Evolutionary conservation across 2,888 invertebrate species (phyloP).

Genomic region (Rhagonycha fulva): DNA sequence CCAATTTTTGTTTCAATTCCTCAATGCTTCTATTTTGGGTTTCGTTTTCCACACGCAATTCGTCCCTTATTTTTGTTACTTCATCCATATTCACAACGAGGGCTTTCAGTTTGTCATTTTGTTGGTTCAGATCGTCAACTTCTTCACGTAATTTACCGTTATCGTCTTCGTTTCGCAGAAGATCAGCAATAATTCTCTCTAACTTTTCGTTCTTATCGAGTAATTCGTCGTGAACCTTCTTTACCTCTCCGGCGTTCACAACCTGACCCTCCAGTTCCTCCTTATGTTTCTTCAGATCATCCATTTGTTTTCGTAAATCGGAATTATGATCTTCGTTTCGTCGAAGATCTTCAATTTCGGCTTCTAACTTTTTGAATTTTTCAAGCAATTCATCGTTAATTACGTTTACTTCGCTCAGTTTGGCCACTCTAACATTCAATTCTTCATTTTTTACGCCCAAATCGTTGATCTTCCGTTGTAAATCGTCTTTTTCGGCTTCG

Average conservation of each 20-base stretch:
- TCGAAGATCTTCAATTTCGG: background rate
- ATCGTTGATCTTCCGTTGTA: background rate
- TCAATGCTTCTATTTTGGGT: background rate
- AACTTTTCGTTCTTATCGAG: background rate
- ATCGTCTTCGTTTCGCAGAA: background rate
- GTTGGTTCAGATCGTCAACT: slow-evolving; percentile 25
- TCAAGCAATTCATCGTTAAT: background rate
- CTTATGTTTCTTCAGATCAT: background rate
- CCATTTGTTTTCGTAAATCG: background rate
- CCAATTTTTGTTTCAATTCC: slow-evolving; percentile 42
- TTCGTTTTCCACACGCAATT: background rate
- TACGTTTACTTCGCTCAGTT: background rate
- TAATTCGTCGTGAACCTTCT: background rate
- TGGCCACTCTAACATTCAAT: background rate
- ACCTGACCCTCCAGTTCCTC: background rate
- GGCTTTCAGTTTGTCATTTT: background rate
- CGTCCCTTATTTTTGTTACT: background rate
- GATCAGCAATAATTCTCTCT: background rate
- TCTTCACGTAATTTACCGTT: slow-evolving; percentile 32
- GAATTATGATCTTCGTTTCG: background rate
- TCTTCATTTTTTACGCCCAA: slow-evolving; percentile 6
- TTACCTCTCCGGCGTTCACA: background rate
- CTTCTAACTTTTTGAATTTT: background rate
- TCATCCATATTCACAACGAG: background rate
- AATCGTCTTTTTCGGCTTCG: background rate